These are phyloP conservation scores for Lethenteron camtschaticum DNA, from an alignment of 2,113 vertebrate genomes.

Conservation along the genomic window DNA sequence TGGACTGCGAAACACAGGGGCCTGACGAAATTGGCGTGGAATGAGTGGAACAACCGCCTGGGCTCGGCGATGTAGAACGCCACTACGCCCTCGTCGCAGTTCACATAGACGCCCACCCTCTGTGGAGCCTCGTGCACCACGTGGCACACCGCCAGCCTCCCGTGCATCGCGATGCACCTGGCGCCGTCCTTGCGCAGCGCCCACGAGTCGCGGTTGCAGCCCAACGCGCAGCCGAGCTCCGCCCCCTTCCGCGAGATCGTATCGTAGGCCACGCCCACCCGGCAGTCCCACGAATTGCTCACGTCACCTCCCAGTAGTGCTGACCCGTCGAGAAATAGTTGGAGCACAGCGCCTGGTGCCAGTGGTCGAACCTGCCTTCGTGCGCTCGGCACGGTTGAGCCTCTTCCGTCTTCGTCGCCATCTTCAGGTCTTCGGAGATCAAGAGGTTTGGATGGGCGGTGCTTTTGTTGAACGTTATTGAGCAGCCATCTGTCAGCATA, in stretches of 20 bases:
- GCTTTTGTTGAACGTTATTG: not conserved
- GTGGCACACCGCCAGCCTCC: not conserved
- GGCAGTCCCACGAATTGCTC: not conserved
- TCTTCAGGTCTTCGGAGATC: not conserved
- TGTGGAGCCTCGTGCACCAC: not conserved
- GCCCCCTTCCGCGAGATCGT: constrained; percentile 2
- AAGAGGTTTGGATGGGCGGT: constrained; percentile 1
- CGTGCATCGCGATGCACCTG: not conserved
- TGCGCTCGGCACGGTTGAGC: not conserved
- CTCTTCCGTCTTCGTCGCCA: not conserved
- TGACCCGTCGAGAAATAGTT: not conserved
- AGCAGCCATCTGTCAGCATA: not conserved
- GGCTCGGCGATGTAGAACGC: not conserved
- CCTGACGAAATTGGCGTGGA: not conserved
- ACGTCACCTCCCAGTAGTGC: constrained; percentile 2
- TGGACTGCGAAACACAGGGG: not conserved
- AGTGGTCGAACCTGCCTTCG: not conserved
- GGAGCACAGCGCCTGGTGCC: not conserved
- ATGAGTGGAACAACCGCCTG: not conserved
- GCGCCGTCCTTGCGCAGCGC: not conserved
- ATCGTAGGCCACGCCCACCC: not conserved
- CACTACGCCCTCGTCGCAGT: not conserved
- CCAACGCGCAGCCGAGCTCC: not conserved
- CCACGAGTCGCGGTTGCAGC: not conserved
- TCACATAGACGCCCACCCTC: not conserved